Base-by-base conservation (phyloP, 2,113 vertebrate species). In the Muscicapa adusta region DNA sequence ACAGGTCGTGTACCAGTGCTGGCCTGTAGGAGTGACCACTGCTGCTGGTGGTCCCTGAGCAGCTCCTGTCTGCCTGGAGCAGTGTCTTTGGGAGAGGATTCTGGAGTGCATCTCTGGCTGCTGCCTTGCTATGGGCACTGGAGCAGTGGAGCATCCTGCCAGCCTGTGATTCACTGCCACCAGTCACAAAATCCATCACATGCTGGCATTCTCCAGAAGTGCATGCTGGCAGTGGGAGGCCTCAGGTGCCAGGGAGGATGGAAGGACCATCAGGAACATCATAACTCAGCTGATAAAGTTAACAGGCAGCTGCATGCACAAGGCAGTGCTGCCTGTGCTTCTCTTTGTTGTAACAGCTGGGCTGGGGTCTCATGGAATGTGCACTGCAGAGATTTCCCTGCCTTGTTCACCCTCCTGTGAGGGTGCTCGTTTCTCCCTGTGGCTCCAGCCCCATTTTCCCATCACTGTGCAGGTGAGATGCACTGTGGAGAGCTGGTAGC, bases 1-100 rank as follows among this genome's bases (percentile, higher is more conserved):
- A 38, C 65, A 71, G 36, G 26, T 57, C 1, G 0, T 4, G 1
- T 40, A 7, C 10, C 0, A 3, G 24, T 11, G 29, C 7, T 4
- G 5, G 51, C 25, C 18, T 42, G 7, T 36, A 5, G 1, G 12
- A 24, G 33, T 65, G 67, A 51, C 42, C 61, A 5, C 17, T 0
- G 10, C 60, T 70, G 36, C 36, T 33, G 67, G 53, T 1, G 12
- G 12, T 85, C 42, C 40, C 47, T 53, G 84, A 67, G 57, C 34
- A 80, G 31, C 67, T 86, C n/a, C 38, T 47, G 38, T 50, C 6
- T 65, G 72, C 9, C 58, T 62, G 24, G 20, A 67, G 43, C 6
- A 1, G 17, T n/a, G 48, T 43, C 12, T 12, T 72, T 63, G 67
- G 68, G 70, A 85, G 57, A 63, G 38, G n/a, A 31, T 16, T 91